phyloP scores from a whole-genome alignment of 2,797 vertebrate genomes.

The Heliangelus exortis region DNA sequence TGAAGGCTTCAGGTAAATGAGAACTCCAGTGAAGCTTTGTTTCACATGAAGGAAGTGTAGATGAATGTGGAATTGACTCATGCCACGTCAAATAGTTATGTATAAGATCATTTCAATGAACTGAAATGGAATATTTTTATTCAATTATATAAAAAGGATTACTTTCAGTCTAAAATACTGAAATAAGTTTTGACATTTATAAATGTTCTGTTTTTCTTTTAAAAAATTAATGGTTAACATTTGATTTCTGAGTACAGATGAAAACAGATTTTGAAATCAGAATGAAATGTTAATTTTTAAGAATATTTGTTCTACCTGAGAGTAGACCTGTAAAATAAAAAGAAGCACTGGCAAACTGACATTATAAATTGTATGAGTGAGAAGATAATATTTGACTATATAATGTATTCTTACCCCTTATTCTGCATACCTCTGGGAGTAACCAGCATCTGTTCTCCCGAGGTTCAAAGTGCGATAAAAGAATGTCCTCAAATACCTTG shows the following conservation, averaged over 20 bases:
- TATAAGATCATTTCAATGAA: neutral
- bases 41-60: neutral
- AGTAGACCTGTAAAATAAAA: neutral
- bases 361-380: neutral
- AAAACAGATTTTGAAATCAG: neutral
- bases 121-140: neutral
- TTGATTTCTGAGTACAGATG: neutral
- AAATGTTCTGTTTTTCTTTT: neutral
- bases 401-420: neutral
- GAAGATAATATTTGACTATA: neutral
- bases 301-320: neutral
- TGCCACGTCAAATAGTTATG: neutral
- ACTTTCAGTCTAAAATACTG: neutral
- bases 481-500: neutral
- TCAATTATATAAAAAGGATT: neutral
- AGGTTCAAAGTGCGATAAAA: neutral
- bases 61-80: neutral
- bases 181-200: neutral
- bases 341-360: neutral
- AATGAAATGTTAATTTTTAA: neutral
- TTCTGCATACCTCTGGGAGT: neutral
- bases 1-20: neutral
- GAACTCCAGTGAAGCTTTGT: neutral
- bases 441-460: neutral
- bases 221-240: neutral